Evolutionary conservation across 2,888 invertebrate genomes (phyloP), one percentile per base, ranked within the genome.

Genomic region (Eledone cirrhosa): DNA sequence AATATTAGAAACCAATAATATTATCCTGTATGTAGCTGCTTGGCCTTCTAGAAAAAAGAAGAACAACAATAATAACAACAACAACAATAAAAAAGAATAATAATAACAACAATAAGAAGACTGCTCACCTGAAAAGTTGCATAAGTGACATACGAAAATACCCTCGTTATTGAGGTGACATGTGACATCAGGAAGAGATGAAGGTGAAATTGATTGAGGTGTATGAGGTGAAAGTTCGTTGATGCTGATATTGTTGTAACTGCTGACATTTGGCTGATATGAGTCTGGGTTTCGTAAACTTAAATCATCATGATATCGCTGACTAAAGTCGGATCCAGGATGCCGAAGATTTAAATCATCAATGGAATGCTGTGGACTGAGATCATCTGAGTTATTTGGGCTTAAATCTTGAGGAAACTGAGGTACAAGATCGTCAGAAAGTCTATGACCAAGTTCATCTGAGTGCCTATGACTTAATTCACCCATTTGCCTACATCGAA

Each of bases 141-240:
- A 93, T 63, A 93, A 87, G 80, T 93, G 92, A 83, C 93, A 93
- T 86, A 91, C 91, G 84, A 90, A 91, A 63, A 90, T 79, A 65
- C 87, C 87, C 77, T 85, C 84, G 76, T 85, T 80, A 31, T 82
- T 79, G 1, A 78, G 80, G 80, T 77, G 77, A 79, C 77, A 77
- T 82, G 33, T 59, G 69, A 72, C 72, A 72, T 72, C 72, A n/a
- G 72, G 72, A 13, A 72, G 33, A 72, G 72, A 72, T 72, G 72
- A 72, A 11, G 72, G 72, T 72, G 72, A 72, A 41, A 72, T 72
- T n/a, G 72, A 72, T n/a, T 72, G 72, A 41, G 72, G 72, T 72
- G 72, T 72, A 41, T 31, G 72, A 41, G 72, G 72, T 72, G 72
- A 72, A 41, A 72, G 72, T 72, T 72, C 72, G 41, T 72, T 72